Evolutionary conservation across 2,113 vertebrate species (phyloP).

Genomic region (Eptesicus fuscus): DNA sequence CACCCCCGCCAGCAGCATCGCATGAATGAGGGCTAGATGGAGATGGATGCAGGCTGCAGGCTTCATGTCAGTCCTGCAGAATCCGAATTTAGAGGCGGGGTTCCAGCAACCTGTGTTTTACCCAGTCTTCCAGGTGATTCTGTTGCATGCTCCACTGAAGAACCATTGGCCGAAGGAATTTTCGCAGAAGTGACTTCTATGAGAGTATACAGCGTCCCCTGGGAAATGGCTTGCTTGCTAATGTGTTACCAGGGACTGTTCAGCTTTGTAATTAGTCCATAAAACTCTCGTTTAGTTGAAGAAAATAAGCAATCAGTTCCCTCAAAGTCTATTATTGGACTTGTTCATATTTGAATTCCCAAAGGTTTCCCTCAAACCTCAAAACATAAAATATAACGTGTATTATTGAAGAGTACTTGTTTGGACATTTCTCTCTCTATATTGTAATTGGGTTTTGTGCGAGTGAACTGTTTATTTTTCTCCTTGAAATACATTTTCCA

Average conservation of each 20-base stretch:
- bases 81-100: not conserved
- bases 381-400: not conserved
- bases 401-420: not conserved
- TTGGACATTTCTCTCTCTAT: not conserved
- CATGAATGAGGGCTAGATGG: not conserved
- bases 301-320: not conserved
- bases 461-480: not conserved
- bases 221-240: not conserved
- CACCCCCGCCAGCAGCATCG: not conserved
- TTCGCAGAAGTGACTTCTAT: not conserved
- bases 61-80: not conserved
- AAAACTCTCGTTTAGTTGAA: not conserved
- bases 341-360: conserved; percentile 5
- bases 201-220: not conserved
- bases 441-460: not conserved
- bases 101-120: not conserved
- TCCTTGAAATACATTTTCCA: not conserved
- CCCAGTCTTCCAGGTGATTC: not conserved
- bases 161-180: not conserved
- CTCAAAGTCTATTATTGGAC: not conserved
- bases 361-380: not conserved
- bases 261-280: not conserved
- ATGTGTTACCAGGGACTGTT: not conserved
- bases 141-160: not conserved
- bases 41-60: not conserved